A percentile compares a stretch with the other conserved stretches of the same genome.
These are phyloP conservation scores for Hydrolagus colliei DNA, from an alignment of 2,797 vertebrate genomes.

Conservation along the genomic window DNA sequence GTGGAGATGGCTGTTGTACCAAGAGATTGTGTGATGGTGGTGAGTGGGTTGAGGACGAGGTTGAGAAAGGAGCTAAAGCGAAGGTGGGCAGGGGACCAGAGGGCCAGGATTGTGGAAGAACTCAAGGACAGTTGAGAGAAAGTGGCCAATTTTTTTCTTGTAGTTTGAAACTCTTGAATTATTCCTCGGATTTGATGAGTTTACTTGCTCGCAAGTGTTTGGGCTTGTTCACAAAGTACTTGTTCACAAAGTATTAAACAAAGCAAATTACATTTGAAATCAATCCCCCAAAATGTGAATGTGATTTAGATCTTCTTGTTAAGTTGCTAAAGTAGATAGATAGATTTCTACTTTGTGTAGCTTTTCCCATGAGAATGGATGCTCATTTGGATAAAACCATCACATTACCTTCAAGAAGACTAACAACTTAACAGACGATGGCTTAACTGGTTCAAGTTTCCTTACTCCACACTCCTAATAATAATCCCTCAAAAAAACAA, in stretches of 20 bases:
- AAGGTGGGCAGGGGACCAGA: too few relatives aligned
- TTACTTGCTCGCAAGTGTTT: not conserved
- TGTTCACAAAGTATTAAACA: not conserved
- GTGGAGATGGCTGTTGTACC: too few relatives aligned
- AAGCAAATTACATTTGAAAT: slow-evolving; percentile 17
- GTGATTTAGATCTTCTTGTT: not conserved
- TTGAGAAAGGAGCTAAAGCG: too few relatives aligned
- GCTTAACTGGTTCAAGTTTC: not conserved
- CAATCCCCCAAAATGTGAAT: not conserved
- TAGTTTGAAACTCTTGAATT: not conserved
- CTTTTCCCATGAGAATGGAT: not conserved
- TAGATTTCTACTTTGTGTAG: not conserved
- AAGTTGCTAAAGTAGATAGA: not conserved
- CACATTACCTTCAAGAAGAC: not conserved
- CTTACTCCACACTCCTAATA: not conserved
- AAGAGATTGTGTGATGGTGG: too few relatives aligned
- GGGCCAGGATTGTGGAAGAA: too few relatives aligned
- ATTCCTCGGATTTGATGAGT: not conserved
- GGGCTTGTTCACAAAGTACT: too few relatives aligned
- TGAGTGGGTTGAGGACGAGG: too few relatives aligned
- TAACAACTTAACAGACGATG: too few relatives aligned
- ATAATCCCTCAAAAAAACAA: too few relatives aligned
- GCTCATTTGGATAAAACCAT: not conserved
- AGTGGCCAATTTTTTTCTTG: too few relatives aligned
- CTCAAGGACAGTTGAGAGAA: too few relatives aligned